Evolutionary conservation across 1,140 invertebrate genomes (phyloP).

Genomic region (Trichomalopsis sarcophagae): DNA sequence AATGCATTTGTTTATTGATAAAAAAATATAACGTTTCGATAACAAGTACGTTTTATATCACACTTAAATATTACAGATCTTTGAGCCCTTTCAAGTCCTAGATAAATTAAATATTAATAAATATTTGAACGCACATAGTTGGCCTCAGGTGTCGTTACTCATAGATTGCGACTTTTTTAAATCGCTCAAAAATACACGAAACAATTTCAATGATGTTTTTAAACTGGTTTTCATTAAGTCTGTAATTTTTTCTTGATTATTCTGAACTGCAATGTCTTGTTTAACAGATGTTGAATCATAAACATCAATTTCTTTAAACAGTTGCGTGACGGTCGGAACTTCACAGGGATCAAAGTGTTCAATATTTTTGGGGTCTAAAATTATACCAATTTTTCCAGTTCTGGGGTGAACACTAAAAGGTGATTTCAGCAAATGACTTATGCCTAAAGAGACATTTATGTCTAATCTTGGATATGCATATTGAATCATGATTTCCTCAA

Average conservation of each 20-base stretch:
- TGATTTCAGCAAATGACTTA: conserved; percentile 97
- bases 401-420: conserved; percentile 99
- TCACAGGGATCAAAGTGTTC: conserved; percentile 83
- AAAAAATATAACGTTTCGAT: not conserved
- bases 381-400: conserved; percentile 94
- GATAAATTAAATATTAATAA: no score
- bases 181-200: not conserved
- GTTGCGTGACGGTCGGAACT: conserved; percentile 82
- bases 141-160: not conserved
- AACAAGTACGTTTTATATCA: not conserved
- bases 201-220: conserved; percentile 68
- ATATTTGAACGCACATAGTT: not conserved
- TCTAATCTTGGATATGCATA: conserved; percentile 94
- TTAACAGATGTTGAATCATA: conserved; percentile 77
- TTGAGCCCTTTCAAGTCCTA: no score
- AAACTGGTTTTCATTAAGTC: conserved; percentile 86
- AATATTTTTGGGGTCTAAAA: conserved; percentile 82
- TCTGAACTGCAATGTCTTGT: conserved; percentile 64
- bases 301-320: conserved; percentile 81
- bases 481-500: conserved; percentile 88
- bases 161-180: not conserved
- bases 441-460: conserved; percentile 94
- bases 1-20: not conserved
- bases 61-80: not conserved
- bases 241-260: conserved; percentile 70